Evolutionary conservation across 2,888 invertebrate species (phyloP), one percentile per base, ranked within the genome.

Genomic region (Synergus laeviventris): DNA sequence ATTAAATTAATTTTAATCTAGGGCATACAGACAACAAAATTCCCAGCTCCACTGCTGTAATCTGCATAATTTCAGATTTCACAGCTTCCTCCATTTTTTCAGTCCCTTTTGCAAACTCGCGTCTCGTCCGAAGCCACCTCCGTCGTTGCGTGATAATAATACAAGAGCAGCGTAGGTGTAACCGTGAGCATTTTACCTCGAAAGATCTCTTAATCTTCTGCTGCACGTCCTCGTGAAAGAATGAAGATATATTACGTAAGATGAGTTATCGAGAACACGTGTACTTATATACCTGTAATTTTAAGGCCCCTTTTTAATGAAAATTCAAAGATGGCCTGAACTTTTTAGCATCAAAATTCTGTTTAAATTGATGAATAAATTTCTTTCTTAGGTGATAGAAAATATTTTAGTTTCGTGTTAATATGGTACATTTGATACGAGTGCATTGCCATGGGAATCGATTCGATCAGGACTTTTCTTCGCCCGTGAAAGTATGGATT

Each of bases 1-100:
- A 89, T 89, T 88, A 87, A 88, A 89, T 89, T 88, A 89, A 88
- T 89, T 88, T 89, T 89, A 88, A 89, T 89, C 86, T 87, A 86
- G 86, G 86, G 87, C 88, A 88, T 84, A 83, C 82, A 83, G 84
- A 84, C 83, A 81, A 83, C 85, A 79, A 86, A 86, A 87, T 86
- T 84, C 83, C 79, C 77, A 56, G 56, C 56, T 21, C 7, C 21
- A 21, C 56, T 21, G 3, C 21, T 18, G 56, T 18, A 21, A 56
- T 56, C 56, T 56, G 56, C 56, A 61, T 61, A 61, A 61, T 61
- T 61, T 61, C 5, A 61, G 36, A 61, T 61, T 61, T 61, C 61
- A 61, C 61, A 61, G 61, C 31, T 61, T 61, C 36, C 31, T 61
- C n/a, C 1, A 61, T 31, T 61, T 36, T 61, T 61, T 61, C 36